Percentiles rank a stretch among this genome's conserved stretches.
phyloP scores from a whole-genome alignment of 1,140 invertebrate genomes.

The Ylistrum balloti region DNA sequence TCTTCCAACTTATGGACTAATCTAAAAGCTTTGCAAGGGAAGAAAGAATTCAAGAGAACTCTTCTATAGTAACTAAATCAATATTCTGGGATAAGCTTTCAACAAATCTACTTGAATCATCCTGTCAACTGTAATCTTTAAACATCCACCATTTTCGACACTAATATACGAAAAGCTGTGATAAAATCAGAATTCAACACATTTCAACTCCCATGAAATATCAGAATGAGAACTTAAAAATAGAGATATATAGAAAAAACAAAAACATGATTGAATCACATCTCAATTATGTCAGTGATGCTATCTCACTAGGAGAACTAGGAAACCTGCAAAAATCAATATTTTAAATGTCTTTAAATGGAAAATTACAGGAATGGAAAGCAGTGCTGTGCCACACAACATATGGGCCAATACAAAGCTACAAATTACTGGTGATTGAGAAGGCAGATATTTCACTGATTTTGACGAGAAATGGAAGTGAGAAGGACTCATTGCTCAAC shows the following conservation, averaged over 20 bases:
- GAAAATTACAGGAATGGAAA: slow-evolving; percentile 35
- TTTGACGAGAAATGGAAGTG: slow-evolving; percentile 27
- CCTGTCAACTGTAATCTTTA: neutral
- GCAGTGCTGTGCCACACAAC: slow-evolving; percentile 2
- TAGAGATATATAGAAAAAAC: slow-evolving; percentile 1
- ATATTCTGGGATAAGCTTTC: neutral
- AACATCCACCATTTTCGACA: neutral
- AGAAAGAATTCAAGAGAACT: neutral
- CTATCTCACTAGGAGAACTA: neutral
- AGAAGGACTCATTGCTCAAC: slow-evolving; percentile 32
- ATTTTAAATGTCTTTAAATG: slow-evolving; percentile 30
- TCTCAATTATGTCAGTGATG: neutral
- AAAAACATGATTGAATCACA: slow-evolving; percentile 23
- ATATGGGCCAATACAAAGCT: slow-evolving; percentile 13
- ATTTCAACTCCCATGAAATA: slow-evolving; percentile 11
- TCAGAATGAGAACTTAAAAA: neutral
- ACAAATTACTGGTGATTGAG: slow-evolving; percentile 25
- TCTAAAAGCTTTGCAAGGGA: neutral
- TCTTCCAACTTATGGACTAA: neutral
- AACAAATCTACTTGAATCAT: neutral
- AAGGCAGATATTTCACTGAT: neutral
- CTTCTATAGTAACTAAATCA: neutral
- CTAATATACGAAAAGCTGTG: neutral
- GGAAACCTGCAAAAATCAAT: slow-evolving; percentile 27
- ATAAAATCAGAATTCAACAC: slow-evolving; percentile 16